phyloP scores from a whole-genome alignment of 2,113 vertebrate species.

The Nothobranchius furzeri region DNA sequence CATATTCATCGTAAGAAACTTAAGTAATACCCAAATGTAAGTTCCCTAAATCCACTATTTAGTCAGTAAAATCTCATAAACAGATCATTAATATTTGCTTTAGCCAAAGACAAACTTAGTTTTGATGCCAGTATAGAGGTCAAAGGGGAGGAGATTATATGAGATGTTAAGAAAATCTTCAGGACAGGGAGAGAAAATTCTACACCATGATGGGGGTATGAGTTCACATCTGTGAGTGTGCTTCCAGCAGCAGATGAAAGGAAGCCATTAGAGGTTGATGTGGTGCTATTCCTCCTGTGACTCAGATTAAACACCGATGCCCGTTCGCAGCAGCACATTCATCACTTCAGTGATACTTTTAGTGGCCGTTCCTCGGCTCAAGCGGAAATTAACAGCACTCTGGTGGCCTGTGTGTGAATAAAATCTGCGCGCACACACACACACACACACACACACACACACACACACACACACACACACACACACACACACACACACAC shows the following conservation, averaged over 20 bases:
- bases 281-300: slow-evolving; percentile 68
- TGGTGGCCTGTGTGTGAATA: slow-evolving; percentile 44
- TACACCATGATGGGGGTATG: slow-evolving; percentile 1
- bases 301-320: slow-evolving; percentile 74
- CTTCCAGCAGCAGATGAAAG: slow-evolving; percentile 63
- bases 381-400: slow-evolving; percentile 73
- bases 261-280: slow-evolving; percentile 65
- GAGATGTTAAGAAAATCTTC: slow-evolving; percentile 20
- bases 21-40: no score
- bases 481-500: not conserved
- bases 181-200: slow-evolving; percentile 22
- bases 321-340: slow-evolving; percentile 57
- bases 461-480: not conserved
- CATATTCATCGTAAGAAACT: no score
- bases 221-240: slow-evolving; percentile 51
- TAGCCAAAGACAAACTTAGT: no score
- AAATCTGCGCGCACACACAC: no score
- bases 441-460: no score
- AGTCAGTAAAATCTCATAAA: no score
- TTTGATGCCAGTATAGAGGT: not conserved
- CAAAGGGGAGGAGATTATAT: not conserved
- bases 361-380: slow-evolving; percentile 60
- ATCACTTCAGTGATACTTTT: slow-evolving; percentile 73
- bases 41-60: no score
- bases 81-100: no score